Conservation (phyloP, 1,140 invertebrate species). For the Halesus radiatus region DNA sequence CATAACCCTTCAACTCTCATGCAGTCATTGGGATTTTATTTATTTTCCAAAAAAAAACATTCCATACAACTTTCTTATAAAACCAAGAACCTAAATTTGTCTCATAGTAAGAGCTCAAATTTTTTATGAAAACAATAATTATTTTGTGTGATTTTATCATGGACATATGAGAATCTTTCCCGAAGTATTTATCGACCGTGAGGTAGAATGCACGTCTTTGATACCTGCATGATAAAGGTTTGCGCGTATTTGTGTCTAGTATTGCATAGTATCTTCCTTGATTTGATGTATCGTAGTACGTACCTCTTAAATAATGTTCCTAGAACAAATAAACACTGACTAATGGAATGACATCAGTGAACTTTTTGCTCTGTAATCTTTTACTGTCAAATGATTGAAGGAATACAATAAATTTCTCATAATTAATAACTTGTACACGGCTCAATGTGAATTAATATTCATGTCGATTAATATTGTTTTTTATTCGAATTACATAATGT, state of each 20-base stretch:
- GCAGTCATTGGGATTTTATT: too few species aligned
- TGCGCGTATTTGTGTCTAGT: not conserved
- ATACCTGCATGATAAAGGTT: too few species aligned
- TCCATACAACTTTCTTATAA: too few species aligned
- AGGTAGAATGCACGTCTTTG: too few species aligned
- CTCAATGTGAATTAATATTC: constrained; percentile 42
- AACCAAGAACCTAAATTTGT: too few species aligned
- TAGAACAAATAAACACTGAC: constrained; percentile 44
- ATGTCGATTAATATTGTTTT: constrained; percentile 39
- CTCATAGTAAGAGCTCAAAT: too few species aligned
- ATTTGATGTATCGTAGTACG: not conserved
- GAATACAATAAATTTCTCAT: constrained; percentile 41
- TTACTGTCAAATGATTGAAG: constrained; percentile 38
- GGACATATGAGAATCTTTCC: too few species aligned
- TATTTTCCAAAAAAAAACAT: too few species aligned
- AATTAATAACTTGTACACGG: constrained; percentile 37
- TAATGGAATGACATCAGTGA: constrained; percentile 44
- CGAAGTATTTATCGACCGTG: too few species aligned
- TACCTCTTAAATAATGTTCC: constrained; percentile 20
- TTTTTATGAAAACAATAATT: too few species aligned
- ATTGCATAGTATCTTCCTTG: not conserved
- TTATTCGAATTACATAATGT: constrained; percentile 39
- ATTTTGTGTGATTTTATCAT: too few species aligned
- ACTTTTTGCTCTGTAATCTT: constrained; percentile 42
- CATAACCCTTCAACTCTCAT: too few species aligned